Conservation (phyloP, 2,888 invertebrate genomes). For the Peribatodes rhomboidaria region DNA sequence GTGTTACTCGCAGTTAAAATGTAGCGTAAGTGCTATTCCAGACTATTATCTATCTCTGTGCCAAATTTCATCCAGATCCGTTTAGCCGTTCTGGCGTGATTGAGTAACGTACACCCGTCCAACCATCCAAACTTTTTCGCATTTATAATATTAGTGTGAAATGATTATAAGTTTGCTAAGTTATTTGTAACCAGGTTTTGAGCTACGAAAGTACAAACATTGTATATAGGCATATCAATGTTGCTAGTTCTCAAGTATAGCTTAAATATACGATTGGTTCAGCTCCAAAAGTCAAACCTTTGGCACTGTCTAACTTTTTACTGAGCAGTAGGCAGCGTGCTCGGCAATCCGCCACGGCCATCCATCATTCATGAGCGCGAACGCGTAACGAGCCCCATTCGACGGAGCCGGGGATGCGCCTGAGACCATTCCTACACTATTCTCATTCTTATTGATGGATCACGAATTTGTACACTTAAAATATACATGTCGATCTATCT, state of each 20-base stretch:
- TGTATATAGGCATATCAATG: too few species aligned
- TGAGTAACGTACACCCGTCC: too few species aligned
- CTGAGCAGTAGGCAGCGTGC: conserved; percentile 56
- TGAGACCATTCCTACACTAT: conserved; percentile 73
- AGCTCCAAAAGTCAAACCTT: conserved; percentile 6
- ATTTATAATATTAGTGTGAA: too few species aligned
- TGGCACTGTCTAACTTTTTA: conserved; percentile 10
- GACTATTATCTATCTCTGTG: too few species aligned
- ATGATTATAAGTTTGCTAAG: too few species aligned
- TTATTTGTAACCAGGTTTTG: too few species aligned
- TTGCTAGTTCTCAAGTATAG: neutral
- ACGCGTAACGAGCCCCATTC: conserved; percentile 84
- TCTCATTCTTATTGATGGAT: conserved; percentile 67
- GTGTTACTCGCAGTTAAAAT: too few species aligned
- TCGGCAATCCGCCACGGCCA: conserved; percentile 75
- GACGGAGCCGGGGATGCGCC: conserved; percentile 65
- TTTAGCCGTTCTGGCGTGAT: too few species aligned
- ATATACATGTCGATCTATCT: conserved; percentile 66
- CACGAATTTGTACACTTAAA: conserved; percentile 70
- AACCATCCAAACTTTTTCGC: too few species aligned
- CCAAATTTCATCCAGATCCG: too few species aligned
- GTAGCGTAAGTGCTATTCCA: too few species aligned
- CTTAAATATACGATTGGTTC: neutral
- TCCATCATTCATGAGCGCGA: conserved; percentile 79
- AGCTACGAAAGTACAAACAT: too few species aligned